A percentile compares a stretch with the other conserved stretches of the same genome.
These are phyloP conservation scores for Pogonocichla stellata DNA, from an alignment of 2,113 vertebrate species.

Conservation along the genomic window DNA sequence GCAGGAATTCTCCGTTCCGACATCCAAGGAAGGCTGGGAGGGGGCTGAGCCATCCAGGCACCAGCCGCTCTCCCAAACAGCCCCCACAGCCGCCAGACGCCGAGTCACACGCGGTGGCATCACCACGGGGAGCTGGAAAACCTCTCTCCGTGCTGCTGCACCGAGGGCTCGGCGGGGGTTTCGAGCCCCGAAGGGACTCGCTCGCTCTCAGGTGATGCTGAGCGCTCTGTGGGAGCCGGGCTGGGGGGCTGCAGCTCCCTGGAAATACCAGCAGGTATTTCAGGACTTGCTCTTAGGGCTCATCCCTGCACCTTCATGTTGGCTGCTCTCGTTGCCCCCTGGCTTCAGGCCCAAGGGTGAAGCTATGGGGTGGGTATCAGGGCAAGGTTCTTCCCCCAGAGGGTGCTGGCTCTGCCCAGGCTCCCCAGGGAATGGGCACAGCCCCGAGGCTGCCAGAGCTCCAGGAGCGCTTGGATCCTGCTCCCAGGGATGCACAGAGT, in stretches of 20 bases:
- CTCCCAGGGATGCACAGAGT: not conserved
- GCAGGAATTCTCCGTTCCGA: not conserved
- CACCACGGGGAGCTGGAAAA: not conserved
- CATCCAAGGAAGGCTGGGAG: not conserved
- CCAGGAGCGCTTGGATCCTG: not conserved
- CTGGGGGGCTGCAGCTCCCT: not conserved
- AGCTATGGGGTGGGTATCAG: rapidly evolving
- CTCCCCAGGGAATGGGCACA: not conserved
- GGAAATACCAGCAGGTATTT: not conserved
- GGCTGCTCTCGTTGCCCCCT: rapidly evolving
- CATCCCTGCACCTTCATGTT: rapidly evolving
- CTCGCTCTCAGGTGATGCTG: not conserved
- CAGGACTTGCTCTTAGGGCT: not conserved
- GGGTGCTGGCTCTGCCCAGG: not conserved
- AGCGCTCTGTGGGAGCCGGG: rapidly evolving
- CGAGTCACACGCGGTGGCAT: not conserved
- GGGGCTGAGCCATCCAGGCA: not conserved
- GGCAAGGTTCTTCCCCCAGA: not conserved
- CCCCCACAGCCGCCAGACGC: not conserved
- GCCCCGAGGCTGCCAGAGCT: not conserved
- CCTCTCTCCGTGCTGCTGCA: not conserved
- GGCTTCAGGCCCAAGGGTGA: not conserved
- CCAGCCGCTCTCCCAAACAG: not conserved
- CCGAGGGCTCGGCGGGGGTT: not conserved
- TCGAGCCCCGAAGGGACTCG: not conserved